Evolutionary conservation across 2,797 vertebrate species (phyloP).

Genomic region (Poecilia wingei): DNA sequence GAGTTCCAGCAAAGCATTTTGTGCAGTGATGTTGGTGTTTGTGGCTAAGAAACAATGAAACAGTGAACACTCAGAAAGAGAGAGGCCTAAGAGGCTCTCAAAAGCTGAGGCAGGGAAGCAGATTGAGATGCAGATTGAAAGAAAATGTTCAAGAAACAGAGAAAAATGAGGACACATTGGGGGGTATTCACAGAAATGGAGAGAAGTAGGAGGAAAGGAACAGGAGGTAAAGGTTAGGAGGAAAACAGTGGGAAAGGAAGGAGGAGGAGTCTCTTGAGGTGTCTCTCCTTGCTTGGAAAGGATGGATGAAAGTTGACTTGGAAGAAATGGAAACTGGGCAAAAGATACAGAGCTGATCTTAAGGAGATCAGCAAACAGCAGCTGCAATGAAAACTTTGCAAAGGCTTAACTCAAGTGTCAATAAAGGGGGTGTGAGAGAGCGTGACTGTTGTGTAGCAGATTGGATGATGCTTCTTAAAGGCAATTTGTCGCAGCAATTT

Average conservation of each 20-base stretch:
- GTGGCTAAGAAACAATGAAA: slow-evolving; percentile 11
- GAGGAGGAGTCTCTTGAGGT: slow-evolving; percentile 49
- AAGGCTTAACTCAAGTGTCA: slow-evolving; percentile 4
- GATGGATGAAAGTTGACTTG: slow-evolving; percentile 14
- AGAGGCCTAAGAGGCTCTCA: slow-evolving; percentile 49
- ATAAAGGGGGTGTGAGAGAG: slow-evolving; percentile 15
- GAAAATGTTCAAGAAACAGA: slow-evolving; percentile 33
- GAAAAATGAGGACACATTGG: slow-evolving; percentile 37
- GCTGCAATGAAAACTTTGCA: slow-evolving; percentile 10
- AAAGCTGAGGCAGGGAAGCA: slow-evolving; percentile 39
- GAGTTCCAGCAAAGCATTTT: slow-evolving; percentile 61
- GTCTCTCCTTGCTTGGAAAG: slow-evolving; percentile 31
- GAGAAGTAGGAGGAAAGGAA: slow-evolving; percentile 3
- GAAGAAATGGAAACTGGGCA: slow-evolving; percentile 19
- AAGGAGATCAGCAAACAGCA: slow-evolving; percentile 15
- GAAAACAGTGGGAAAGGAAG: slow-evolving; percentile 28
- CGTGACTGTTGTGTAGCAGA: not conserved
- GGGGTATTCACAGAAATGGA: slow-evolving; percentile 20
- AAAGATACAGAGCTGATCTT: slow-evolving; percentile 38
- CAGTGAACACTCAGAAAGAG: slow-evolving; percentile 19
- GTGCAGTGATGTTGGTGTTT: slow-evolving; percentile 32
- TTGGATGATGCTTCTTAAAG: slow-evolving; percentile 4
- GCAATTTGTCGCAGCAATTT: slow-evolving; percentile 4
- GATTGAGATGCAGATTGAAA: slow-evolving; percentile 36
- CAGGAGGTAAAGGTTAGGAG: slow-evolving; percentile 3